Evolutionary conservation across 1,140 invertebrate genomes (phyloP), one percentile per base, ranked within the genome.

Genomic region (Cotesia vestalis): DNA sequence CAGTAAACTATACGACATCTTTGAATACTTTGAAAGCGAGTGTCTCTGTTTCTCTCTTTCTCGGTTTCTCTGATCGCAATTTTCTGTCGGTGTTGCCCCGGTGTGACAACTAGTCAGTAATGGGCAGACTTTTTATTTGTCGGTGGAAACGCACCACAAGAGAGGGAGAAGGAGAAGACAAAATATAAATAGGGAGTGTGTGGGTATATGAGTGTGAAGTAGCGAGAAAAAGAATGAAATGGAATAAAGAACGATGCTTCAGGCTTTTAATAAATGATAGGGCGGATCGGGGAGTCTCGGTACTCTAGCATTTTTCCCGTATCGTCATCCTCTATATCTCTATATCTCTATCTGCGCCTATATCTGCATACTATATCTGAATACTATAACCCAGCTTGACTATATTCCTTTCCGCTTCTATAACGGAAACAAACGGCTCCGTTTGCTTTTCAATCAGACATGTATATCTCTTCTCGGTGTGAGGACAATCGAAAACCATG

Each of bases 121-220:
- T 77, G 77, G 77, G 74, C 73, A 64, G 73, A 77, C 76, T 77
- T 78, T 78, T 77, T 78, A 71, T 75, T 73, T 69, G 61, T 57
- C 63, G 6, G 52, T 40, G 6, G 36, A 51, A 72, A 66, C 61
- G 66, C 61, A 61, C 69, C 70, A 51, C 70, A 66, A 71, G 52
- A 20, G 61, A 27, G 60, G 55, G 53, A 75, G 60, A 69, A 53
- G 17, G 69, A 68, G 53, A 63, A 63, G 51, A 40, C 17, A 62
- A 40, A 9, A 59, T 59, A 59, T 52, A 52, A 55, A 55, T 55
- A 55, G 0, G 1, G 73, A 52, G 63, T 17, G 63, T 62, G 66
- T 68, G 40, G 70, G 72, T 46, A 35, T 35, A 61, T 11, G 38
- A 38, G 14, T 14, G 53, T 40, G 51, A 46, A 59, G 51, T 46